Conservation (phyloP, 2,888 invertebrate genomes). For the Dasysyrphus albostriatus region DNA sequence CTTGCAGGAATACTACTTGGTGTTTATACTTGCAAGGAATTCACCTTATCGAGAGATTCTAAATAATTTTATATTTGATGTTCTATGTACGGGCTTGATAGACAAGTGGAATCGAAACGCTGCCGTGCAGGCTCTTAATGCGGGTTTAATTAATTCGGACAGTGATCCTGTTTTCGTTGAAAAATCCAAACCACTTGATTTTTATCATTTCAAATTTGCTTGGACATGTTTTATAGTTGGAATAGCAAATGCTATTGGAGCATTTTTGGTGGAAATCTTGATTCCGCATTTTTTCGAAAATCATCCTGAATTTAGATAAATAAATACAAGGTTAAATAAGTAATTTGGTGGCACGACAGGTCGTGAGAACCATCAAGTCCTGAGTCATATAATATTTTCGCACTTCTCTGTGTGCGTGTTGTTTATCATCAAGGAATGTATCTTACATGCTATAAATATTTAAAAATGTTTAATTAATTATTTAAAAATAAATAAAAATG, state of each 20-base stretch:
- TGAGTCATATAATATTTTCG: too few species aligned
- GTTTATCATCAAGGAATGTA: too few species aligned
- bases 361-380: too few species aligned
- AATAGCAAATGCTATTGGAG: background rate
- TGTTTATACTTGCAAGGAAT: background rate
- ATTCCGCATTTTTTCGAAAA: background rate
- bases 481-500: too few species aligned
- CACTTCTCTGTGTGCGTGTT: too few species aligned
- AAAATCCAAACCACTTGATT: background rate
- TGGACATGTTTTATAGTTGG: background rate
- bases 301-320: too few species aligned
- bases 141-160: background rate
- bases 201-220: background rate
- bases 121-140: background rate
- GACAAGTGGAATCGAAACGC: conserved; percentile 24
- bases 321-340: too few species aligned
- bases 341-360: too few species aligned
- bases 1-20: background rate
- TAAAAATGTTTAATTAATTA: too few species aligned
- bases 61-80: background rate
- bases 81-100: conserved; percentile 2
- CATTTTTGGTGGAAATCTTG: background rate
- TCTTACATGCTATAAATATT: too few species aligned
- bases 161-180: background rate
- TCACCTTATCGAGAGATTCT: conserved; percentile 32